These are phyloP conservation scores for Daphoenositta chrysoptera DNA, from an alignment of 2,113 vertebrate species.

Conservation along the genomic window DNA sequence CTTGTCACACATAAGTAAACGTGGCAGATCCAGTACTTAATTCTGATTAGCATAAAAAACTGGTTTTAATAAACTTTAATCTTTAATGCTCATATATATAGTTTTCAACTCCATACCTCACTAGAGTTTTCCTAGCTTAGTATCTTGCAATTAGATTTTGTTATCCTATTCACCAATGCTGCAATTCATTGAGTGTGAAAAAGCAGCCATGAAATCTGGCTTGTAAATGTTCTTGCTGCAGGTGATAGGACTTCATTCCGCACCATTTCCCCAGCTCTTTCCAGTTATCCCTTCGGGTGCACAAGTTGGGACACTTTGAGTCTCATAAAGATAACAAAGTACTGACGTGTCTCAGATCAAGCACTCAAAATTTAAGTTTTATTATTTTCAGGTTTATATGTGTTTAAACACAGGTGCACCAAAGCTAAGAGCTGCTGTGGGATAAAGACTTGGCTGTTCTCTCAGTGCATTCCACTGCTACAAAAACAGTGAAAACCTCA, in stretches of 20 bases:
- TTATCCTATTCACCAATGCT: neutral
- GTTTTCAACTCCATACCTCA: neutral
- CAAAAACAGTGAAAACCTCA: neutral
- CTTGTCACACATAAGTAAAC: neutral
- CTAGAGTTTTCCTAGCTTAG: neutral
- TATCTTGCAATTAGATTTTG: neutral
- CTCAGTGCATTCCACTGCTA: neutral
- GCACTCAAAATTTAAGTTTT: neutral
- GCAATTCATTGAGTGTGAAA: neutral
- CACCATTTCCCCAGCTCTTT: neutral
- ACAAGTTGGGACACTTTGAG: neutral
- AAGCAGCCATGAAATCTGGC: neutral
- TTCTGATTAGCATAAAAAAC: neutral
- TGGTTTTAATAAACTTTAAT: neutral
- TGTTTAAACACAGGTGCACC: neutral
- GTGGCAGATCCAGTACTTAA: neutral
- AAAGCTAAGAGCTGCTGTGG: neutral
- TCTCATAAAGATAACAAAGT: neutral
- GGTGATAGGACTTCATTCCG: neutral
- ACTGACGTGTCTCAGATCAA: neutral
- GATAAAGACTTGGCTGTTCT: neutral
- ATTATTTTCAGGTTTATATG: neutral
- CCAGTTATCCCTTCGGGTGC: neutral
- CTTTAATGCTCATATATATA: neutral
- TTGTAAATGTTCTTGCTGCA: neutral